Percentiles rank a stretch among this genome's conserved stretches.
Conservation (phyloP, 2,888 invertebrate genomes). For the Ormyrus nitidulus region DNA sequence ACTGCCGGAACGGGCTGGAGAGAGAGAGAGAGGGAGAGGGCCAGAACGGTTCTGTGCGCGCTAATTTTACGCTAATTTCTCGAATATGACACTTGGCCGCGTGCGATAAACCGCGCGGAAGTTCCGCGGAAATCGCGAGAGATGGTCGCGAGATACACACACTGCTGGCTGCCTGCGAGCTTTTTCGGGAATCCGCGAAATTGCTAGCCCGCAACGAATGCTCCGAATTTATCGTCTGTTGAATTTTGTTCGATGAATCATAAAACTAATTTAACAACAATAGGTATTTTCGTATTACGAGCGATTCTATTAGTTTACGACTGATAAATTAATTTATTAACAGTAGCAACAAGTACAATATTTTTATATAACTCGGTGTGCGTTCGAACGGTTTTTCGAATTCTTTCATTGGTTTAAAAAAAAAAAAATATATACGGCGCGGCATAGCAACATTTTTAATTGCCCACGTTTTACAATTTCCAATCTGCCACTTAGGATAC, state of each 20-base stretch:
- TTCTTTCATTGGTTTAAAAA: background rate
- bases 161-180: background rate
- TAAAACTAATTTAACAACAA: no score
- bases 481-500: slow-evolving; percentile 5
- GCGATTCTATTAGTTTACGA: no score
- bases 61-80: slow-evolving; percentile 60
- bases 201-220: background rate
- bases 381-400: no score
- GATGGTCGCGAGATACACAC: background rate
- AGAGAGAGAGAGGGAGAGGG: no score
- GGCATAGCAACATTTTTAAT: slow-evolving; percentile 5
- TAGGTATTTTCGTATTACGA: no score
- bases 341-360: background rate
- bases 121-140: background rate
- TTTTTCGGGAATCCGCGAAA: slow-evolving; percentile 26
- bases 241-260: background rate
- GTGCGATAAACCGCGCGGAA: slow-evolving; percentile 35
- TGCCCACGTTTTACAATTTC: slow-evolving; percentile 8
- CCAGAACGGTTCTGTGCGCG: slow-evolving; percentile 1
- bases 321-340: no score
- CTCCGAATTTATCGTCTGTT: no score
- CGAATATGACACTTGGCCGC: slow-evolving; percentile 42
- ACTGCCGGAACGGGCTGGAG: slow-evolving; percentile 47
- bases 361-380: background rate
- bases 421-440: background rate